Evolutionary conservation across 2,888 invertebrate species (phyloP), one percentile per base, ranked within the genome.

Genomic region (Callinectes sapidus): DNA sequence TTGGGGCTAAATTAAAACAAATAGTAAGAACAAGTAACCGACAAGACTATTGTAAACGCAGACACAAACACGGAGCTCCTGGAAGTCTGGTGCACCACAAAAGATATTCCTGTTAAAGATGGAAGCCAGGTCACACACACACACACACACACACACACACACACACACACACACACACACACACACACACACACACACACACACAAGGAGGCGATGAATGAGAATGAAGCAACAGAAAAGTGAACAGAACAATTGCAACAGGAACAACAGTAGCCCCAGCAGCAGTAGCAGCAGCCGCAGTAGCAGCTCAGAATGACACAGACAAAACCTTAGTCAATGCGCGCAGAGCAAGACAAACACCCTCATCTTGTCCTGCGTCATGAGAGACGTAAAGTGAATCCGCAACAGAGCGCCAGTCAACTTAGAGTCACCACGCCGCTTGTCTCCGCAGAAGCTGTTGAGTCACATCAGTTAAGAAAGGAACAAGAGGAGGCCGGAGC

Each of bases 391-490:
- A 35, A 35, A 32, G 35, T 32, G 35, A 32, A 81, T 81, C 81
- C 32, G 81, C 32, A 32, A 35, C 81, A 81, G 18, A 32, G 35
- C 35, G 5, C 10, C 81, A 35, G 35, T n/a, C 81, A 81, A 32
- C 35, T 35, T 81, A 28, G 81, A 35, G 81, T 18, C 32, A 18
- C 81, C 32, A 35, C 81, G 81, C 35, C 35, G 32, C 81, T 35
- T 32, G 81, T 35, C 23, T 35, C 81, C 81, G 2, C 35, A 81
- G 71, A 77, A 28, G 32, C 81, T 81, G 81, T 81, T 35, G 35
- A 81, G 35, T 81, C 81, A 81, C 81, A 81, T 81, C 81, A 81
- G 81, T 35, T 81, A 81, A 81, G 81, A 81, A 32, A 81, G 81
- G 81, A 32, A 81, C 81, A 81, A 81, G 81, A 81, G 81, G 35